Base-by-base conservation (phyloP, 2,113 vertebrate species). In the Pyxicephalus adspersus region DNA sequence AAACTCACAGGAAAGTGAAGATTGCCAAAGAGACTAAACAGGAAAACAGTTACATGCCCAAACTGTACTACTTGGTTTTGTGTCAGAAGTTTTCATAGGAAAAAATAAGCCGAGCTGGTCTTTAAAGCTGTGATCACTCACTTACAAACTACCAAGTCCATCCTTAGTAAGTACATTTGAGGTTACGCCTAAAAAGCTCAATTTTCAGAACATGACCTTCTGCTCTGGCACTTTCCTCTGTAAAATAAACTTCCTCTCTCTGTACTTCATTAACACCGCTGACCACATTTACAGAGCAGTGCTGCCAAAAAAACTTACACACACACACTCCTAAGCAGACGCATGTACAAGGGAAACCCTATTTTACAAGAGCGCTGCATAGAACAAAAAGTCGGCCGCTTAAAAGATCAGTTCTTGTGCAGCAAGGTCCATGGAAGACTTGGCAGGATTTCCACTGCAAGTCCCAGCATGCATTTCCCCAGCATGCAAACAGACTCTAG, bases 181-280 rank as follows among this genome's bases (percentile, higher is more conserved):
- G 68, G 23, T 72, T 54, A 72, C 51, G 51, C 68, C 68, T 26
- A 25, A 72, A 72, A 28, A 20, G 50, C 50, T 54, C 25, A 5
- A 8, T 26, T 72, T 28, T 51, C 50, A 72, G 50, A 55, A 55
- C 68, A 23, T 72, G 68, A 72, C 52, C 68, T 72, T 51, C 54
- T 54, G 50, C 19, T 72, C 68, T 55, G 68, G 68, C 68, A 31
- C 68, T 72, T 31, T 55, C 51, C 68, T 72, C 25, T 54, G 68
- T 70, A 70, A 52, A 70, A 52, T 70, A 70, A 70, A 70, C 66
- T 70, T 52, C 66, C 65, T 45, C 50, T 68, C 65, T 23, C 45
- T 70, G 38, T 70, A 26, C 68, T 72, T 55, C 68, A 29, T 72
- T 55, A 72, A 72, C 70, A 72, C 52, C 15, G 51, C 70, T 72